Conservation (phyloP, 2,888 invertebrate species). For the Metacarcinus magister region DNA sequence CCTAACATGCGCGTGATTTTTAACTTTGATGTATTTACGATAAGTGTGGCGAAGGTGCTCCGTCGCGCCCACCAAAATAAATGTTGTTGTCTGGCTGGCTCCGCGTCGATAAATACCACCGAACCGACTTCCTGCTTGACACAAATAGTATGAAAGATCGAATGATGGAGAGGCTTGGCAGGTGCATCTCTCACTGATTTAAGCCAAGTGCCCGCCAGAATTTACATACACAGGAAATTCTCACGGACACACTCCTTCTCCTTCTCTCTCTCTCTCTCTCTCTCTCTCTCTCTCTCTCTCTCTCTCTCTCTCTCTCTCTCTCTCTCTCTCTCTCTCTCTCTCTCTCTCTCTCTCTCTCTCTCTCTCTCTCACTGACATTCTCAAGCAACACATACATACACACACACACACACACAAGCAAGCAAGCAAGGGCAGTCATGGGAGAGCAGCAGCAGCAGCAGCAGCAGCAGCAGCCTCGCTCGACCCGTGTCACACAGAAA, state of each 20-base stretch:
- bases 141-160: conserved; percentile 46
- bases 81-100: conserved; percentile 33
- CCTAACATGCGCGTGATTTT: conserved; percentile 47
- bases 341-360: not conserved
- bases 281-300: conserved; percentile 6
- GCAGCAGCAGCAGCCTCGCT: conserved; percentile 21
- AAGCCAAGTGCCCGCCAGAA: conserved; percentile 17
- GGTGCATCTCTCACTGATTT: conserved; percentile 42
- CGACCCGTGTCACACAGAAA: conserved; percentile 46
- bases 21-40: conserved; percentile 49
- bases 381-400: conserved; percentile 5
- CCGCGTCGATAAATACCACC: conserved; percentile 31
- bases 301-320: conserved; percentile 32
- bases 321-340: conserved; percentile 43
- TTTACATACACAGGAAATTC: conserved; percentile 45
- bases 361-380: not conserved
- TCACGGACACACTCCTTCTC: conserved; percentile 29
- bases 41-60: not conserved
- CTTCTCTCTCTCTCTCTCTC: conserved; percentile 30
- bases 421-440: not conserved
- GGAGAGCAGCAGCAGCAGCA: not conserved
- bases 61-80: conserved; percentile 3
- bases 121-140: conserved; percentile 34
- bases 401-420: not conserved
- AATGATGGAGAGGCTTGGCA: conserved; percentile 51